Evolutionary conservation across 2,113 vertebrate genomes (phyloP), one percentile per base, ranked within the genome.

Genomic region (Sardina pilchardus): DNA sequence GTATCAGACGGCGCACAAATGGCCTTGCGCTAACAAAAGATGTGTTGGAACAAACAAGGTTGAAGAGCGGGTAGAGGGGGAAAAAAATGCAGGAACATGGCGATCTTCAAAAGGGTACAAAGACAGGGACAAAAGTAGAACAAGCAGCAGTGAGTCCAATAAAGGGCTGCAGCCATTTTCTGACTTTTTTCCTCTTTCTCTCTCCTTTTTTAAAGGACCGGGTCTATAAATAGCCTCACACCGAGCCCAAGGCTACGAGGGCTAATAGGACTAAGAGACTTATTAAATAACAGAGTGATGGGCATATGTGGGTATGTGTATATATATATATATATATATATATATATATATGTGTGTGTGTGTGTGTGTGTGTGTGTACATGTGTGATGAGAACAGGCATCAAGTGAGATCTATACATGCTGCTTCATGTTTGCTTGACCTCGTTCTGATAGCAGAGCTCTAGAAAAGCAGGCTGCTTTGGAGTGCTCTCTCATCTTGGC

Each of bases 1-100:
- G 93, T 94, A 95, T 95, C 94, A 91, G 93, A 93, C 89, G 83
- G 56, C 78, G 90, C 93, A 94, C 94, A 93, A 87, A 91, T 92
- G 85, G 90, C 89, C 90, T 92, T 93, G 90, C 89, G 90, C 93
- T 88, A 92, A 95, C 95, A 89, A 90, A 91, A 91, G 88, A 88
- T 89, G 85, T 89, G 87, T 90, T 88, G 59, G 85, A 91, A 90
- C 89, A 90, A 86, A 88, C 91, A 94, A 93, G 88, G 90, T 89
- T 91, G 63, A 34, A 87, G 89, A 89, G 90, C 84, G 87, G 26
- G 87, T 85, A 88, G 88, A 42, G 39, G 82, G 86, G 78, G 78
- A 80, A 45, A 90, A 94, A 89, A 91, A 59, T 82, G 75, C 42
- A 26, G 85, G 84, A 85, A 83, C 67, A 84, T 88, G 86, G 90